A percentile compares a stretch with the other conserved stretches of the same genome.
Evolutionary conservation across 2,888 invertebrate species (phyloP).

Genomic region (Lycocerus yunnanus): DNA sequence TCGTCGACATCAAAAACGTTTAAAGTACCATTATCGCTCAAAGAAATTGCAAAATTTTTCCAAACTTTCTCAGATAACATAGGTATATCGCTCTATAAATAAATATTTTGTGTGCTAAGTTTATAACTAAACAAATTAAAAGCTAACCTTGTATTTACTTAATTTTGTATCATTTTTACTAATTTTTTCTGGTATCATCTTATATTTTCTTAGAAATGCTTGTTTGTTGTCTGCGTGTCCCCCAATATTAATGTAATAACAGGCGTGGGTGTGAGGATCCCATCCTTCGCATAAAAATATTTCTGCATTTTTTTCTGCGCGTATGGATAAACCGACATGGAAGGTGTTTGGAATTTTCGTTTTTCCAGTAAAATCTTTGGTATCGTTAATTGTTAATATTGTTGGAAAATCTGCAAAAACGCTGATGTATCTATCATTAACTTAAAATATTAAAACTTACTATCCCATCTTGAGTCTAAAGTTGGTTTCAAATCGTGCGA

Average conservation of each 20-base stretch:
- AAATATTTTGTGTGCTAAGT: not conserved
- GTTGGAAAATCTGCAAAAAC: slow-evolving; percentile 45
- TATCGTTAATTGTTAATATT: slow-evolving; percentile 39
- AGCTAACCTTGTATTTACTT: slow-evolving; percentile 33
- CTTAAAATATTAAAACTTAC: slow-evolving; percentile 32
- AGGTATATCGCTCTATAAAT: slow-evolving; percentile 40
- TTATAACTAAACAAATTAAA: not conserved
- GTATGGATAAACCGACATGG: slow-evolving; percentile 45
- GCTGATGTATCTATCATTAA: not conserved
- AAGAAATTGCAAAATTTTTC: slow-evolving; percentile 45
- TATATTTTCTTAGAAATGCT: slow-evolving; percentile 40
- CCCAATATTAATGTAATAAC: slow-evolving; percentile 46
- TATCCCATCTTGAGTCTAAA: slow-evolving; percentile 49
- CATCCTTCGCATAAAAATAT: slow-evolving; percentile 47
- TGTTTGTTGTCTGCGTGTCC: slow-evolving; percentile 33
- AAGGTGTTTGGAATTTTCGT: slow-evolving; percentile 41
- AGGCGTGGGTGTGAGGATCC: slow-evolving; percentile 46
- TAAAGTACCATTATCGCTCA: slow-evolving; percentile 39
- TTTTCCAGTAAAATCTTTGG: slow-evolving; percentile 41
- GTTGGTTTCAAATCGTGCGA: slow-evolving; percentile 43
- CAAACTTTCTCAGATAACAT: slow-evolving; percentile 47
- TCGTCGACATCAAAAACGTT: slow-evolving; percentile 42
- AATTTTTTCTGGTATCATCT: slow-evolving; percentile 36
- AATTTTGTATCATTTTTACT: slow-evolving; percentile 24
- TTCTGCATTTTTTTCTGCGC: slow-evolving; percentile 43